These are phyloP conservation scores for Oikopleura dioica DNA, from an alignment of 23 tunicate species.

Conservation along the genomic window DNA sequence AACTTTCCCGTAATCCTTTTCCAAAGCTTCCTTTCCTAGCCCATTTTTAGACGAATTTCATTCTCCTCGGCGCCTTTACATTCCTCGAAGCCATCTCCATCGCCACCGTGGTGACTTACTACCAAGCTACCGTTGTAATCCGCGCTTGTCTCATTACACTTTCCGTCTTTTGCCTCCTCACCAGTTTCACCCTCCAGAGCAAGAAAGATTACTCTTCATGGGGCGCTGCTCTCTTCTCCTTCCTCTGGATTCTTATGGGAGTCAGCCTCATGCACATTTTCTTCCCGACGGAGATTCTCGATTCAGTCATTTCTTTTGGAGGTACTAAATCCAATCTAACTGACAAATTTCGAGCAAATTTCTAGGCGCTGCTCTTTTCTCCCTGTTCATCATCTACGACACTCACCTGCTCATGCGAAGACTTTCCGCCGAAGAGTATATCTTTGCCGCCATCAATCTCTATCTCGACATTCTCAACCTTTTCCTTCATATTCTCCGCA, in stretches of 20 bases:
- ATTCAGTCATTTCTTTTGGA: constrained; percentile 16
- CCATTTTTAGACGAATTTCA: constrained; percentile 45
- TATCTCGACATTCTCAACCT: constrained; percentile 82
- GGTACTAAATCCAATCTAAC: constrained; percentile 15
- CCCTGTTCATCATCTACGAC: constrained; percentile 76
- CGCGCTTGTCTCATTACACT: constrained; percentile 65
- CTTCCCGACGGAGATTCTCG: background rate
- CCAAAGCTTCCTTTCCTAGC: background rate
- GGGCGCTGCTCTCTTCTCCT: constrained; percentile 58
- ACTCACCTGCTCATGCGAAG: constrained; percentile 59
- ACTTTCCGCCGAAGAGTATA: constrained; percentile 59
- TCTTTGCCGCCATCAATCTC: constrained; percentile 62
- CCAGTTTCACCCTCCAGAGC: constrained; percentile 77
- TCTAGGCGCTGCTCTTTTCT: constrained; percentile 63
- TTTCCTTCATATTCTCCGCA: constrained; percentile 48
- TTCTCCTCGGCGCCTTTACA: constrained; percentile 62
- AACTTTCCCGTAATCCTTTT: background rate
- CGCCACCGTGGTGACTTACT: constrained; percentile 52
- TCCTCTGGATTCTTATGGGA: constrained; percentile 42
- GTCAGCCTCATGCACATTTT: constrained; percentile 22
- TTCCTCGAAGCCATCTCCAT: constrained; percentile 65
- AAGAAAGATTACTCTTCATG: constrained; percentile 60
- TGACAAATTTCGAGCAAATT: constrained; percentile 8
- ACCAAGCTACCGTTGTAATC: constrained; percentile 26
- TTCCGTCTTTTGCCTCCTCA: constrained; percentile 43